Evolutionary conservation across 2,113 vertebrate species (phyloP), one percentile per base, ranked within the genome.

Genomic region (Nanorana parkeri): DNA sequence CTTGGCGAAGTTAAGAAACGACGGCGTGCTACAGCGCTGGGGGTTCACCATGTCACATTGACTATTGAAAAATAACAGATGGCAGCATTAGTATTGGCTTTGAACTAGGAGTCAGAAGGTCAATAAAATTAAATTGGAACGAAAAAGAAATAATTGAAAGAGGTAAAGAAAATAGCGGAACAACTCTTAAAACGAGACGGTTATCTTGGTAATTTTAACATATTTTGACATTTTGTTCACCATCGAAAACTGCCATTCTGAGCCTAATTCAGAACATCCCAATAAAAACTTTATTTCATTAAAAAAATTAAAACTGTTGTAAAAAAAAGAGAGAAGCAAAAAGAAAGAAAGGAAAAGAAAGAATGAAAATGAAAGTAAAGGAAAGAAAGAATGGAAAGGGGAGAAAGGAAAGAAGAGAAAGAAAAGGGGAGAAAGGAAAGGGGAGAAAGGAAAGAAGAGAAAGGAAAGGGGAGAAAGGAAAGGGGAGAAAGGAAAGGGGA

Each of bases 51-150:
- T 69, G 29, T 72, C 58, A 64, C 56, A 13, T 54, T 29, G 78
- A 41, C 56, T 47, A 60, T 68, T 55, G 51, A 56, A 78, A 55
- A 66, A 78, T 55, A 68, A 78, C 64, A 78, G 77, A 78, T 78
- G 77, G 63, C 52, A 7, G 47, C 56, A 68, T 78, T 67, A 56
- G 28, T 67, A 56, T 68, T 78, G 77, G 77, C 24, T 67, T 15
- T 7, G 26, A 78, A 68, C 77, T 54, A 3, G 2, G 63, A 55
- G 56, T 78, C 51, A 68, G 24, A 68, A 78, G 77, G 63, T 67
- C 77, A 78, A 68, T 68, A 78, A 78, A 67, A 78, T 68, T 54
- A 36, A 68, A 78, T 68, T 68, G 64, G 77, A 78, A 78, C 56
- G 26, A 67, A 56, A 68, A 17, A 4, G 51, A 68, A 78, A 78